Evolutionary conservation across 2,888 invertebrate genomes (phyloP).

Genomic region (Stenurella melanura): DNA sequence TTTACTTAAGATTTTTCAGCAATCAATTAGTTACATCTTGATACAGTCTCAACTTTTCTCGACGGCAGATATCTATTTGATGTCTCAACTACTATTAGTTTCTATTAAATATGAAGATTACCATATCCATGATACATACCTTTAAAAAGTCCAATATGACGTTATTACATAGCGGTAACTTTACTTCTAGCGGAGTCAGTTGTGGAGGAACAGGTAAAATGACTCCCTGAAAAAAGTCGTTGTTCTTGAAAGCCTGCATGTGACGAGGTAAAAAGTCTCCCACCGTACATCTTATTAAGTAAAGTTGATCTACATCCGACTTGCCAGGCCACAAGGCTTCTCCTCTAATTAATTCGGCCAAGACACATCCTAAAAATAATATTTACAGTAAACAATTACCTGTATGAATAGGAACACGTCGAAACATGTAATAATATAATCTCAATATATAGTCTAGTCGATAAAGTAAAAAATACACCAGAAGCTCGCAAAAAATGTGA

Average conservation of each 20-base stretch:
- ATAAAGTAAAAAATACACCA: too few species aligned
- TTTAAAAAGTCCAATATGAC: slow-evolving; percentile 89
- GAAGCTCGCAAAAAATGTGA: too few species aligned
- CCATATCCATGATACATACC: slow-evolving; percentile 73
- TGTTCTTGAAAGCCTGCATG: slow-evolving; percentile 96
- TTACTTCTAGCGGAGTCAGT: slow-evolving; percentile 88
- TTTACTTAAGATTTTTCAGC: too few species aligned
- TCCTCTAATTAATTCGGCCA: slow-evolving; percentile 90
- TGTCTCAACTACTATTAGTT: too few species aligned
- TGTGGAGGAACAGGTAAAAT: slow-evolving; percentile 93
- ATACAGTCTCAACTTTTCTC: too few species aligned
- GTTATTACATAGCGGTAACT: slow-evolving; percentile 86
- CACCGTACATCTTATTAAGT: slow-evolving; percentile 94
- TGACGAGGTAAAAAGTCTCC: slow-evolving; percentile 96
- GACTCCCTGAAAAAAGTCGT: slow-evolving; percentile 93
- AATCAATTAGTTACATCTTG: too few species aligned
- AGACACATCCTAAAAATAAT: slow-evolving; percentile 82
- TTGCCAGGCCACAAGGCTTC: slow-evolving; percentile 99
- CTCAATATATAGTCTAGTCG: too few species aligned
- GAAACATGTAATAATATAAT: too few species aligned
- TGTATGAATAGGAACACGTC: neutral
- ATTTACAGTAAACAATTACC: neutral
- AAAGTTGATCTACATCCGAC: slow-evolving; percentile 98
- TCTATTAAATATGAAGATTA: too few species aligned
- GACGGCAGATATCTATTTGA: too few species aligned